phyloP scores from a whole-genome alignment of 2,888 invertebrate genomes.

The Cryptus armator region DNA sequence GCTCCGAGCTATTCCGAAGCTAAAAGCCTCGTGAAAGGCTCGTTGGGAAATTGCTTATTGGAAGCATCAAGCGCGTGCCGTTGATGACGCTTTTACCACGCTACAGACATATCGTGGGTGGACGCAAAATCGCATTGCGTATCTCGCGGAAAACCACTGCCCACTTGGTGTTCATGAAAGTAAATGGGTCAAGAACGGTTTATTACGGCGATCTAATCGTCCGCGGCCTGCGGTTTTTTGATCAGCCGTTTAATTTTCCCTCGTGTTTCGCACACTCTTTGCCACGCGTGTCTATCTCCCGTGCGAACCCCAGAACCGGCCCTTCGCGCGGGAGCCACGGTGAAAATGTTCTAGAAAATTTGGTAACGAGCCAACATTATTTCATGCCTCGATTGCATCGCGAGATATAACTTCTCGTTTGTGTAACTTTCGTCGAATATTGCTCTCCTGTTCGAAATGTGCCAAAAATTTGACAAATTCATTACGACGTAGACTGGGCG shows the following conservation, averaged over 20 bases:
- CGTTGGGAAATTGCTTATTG: slow-evolving; percentile 34
- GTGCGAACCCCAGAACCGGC: not conserved
- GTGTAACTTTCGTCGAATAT: not conserved
- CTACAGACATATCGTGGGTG: slow-evolving; percentile 47
- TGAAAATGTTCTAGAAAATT: slow-evolving; percentile 25
- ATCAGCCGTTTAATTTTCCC: slow-evolving; percentile 68
- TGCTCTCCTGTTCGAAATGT: not conserved
- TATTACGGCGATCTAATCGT: slow-evolving; percentile 68
- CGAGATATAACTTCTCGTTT: slow-evolving; percentile 36
- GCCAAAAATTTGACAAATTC: slow-evolving; percentile 40
- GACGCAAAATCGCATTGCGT: slow-evolving; percentile 48
- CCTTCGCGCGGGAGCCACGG: not conserved
- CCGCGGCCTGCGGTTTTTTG: slow-evolving; percentile 61
- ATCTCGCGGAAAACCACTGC: slow-evolving; percentile 51
- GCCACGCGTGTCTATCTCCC: not conserved
- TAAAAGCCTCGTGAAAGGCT: slow-evolving; percentile 13
- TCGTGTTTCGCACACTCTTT: slow-evolving; percentile 35
- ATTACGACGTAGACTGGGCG: slow-evolving; percentile 20
- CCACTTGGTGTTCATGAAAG: slow-evolving; percentile 74
- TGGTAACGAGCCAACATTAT: slow-evolving; percentile 61
- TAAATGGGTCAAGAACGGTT: slow-evolving; percentile 80
- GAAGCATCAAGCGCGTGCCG: slow-evolving; percentile 26
- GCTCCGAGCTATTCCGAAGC: not conserved
- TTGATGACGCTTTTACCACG: not conserved
- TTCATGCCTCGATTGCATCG: slow-evolving; percentile 35